Conservation (phyloP, 2,888 invertebrate genomes). For the Parnassius orleans region DNA sequence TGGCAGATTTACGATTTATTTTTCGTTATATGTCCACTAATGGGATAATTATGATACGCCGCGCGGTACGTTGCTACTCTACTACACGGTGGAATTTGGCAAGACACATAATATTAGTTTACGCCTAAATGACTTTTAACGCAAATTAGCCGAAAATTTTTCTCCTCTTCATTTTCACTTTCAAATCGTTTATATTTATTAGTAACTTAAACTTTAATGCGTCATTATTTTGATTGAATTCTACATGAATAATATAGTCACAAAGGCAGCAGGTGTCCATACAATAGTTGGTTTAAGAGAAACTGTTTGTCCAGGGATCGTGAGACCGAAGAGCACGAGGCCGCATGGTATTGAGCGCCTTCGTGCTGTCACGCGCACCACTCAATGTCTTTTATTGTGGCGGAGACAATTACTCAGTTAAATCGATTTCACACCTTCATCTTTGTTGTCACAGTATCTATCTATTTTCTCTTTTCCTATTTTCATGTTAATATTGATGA, state of each 20-base stretch:
- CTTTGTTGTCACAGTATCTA: constrained; percentile 3
- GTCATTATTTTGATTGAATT: constrained; percentile 80
- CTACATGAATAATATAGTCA: constrained; percentile 40
- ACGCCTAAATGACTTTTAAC: too few relatives aligned
- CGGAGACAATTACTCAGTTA: constrained; percentile 1
- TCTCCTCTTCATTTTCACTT: too few relatives aligned
- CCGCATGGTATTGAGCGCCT: constrained; percentile 5
- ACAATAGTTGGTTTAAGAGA: constrained; percentile 1
- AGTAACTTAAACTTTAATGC: too few relatives aligned
- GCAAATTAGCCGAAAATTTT: too few relatives aligned
- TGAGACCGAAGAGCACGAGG: constrained; percentile 7
- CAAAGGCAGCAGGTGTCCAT: background rate
- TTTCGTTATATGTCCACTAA: too few relatives aligned
- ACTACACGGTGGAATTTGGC: too few relatives aligned
- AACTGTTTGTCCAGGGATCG: constrained; percentile 11
- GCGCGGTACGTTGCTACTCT: too few relatives aligned
- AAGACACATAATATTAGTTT: too few relatives aligned
- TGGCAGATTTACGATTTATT: too few relatives aligned
- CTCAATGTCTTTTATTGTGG: constrained; percentile 1
- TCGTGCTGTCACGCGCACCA: constrained; percentile 12
- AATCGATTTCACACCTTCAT: constrained; percentile 6
- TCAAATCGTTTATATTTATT: too few relatives aligned
- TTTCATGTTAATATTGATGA: background rate
- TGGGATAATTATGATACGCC: too few relatives aligned
- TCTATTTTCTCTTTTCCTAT: constrained; percentile 2